Conservation (phyloP, 2,113 vertebrate genomes). For the Promerops cafer region DNA sequence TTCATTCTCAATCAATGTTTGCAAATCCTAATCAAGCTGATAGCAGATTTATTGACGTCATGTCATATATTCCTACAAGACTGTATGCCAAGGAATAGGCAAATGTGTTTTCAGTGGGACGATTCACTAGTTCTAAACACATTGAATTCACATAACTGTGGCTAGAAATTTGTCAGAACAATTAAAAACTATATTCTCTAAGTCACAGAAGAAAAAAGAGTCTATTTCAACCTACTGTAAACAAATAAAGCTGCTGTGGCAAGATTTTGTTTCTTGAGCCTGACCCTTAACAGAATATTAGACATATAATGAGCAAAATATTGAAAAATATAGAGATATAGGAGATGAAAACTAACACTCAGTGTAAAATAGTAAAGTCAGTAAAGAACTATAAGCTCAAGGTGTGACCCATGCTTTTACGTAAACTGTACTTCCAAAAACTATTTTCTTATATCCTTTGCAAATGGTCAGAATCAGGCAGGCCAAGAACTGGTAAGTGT, state of each 20-base stretch:
- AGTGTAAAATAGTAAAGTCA: neutral
- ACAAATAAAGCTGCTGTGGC: neutral
- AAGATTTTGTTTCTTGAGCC: neutral
- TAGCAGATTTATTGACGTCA: neutral
- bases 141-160: neutral
- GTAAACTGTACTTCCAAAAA: neutral
- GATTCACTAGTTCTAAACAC: neutral
- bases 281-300: neutral
- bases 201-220: neutral
- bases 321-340: neutral
- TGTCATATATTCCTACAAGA: neutral
- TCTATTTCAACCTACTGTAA: neutral
- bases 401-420: neutral
- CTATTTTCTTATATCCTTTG: neutral
- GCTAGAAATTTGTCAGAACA: neutral
- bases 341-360: neutral
- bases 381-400: neutral
- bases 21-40: constrained; percentile 2
- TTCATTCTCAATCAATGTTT: neutral
- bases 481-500: neutral
- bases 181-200: neutral
- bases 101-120: neutral
- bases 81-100: neutral
- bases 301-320: neutral
- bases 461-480: neutral